These are phyloP conservation scores for Etheostoma cragini DNA, from an alignment of 2,113 vertebrate species.

Conservation along the genomic window DNA sequence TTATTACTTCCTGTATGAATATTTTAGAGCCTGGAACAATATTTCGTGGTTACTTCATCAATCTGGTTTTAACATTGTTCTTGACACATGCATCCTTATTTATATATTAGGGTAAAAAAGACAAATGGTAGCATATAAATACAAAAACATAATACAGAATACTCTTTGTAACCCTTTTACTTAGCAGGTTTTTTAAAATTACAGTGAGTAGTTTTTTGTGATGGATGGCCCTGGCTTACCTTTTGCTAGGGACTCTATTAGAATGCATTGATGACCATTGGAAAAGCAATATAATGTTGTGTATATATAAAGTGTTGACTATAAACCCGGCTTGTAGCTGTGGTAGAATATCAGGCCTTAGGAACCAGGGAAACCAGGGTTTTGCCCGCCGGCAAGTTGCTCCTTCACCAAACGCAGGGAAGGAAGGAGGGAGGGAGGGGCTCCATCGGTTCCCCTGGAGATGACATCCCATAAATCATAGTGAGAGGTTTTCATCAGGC, in stretches of 20 bases:
- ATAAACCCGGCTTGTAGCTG: background rate
- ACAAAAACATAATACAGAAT: background rate
- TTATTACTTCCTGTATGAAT: conserved; percentile 1
- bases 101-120: background rate
- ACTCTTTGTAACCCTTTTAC: background rate
- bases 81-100: background rate
- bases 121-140: background rate
- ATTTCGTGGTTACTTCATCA: background rate
- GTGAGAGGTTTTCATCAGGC: conserved; percentile 70
- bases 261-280: conserved; percentile 3
- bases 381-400: conserved; percentile 28
- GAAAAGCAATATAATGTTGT: conserved; percentile 3
- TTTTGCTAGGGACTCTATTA: background rate
- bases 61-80: background rate
- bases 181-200: background rate
- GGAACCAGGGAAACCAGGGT: conserved; percentile 42
- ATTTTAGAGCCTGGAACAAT: background rate
- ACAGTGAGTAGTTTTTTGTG: background rate
- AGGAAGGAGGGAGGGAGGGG: conserved; percentile 20
- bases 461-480: conserved; percentile 79
- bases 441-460: conserved; percentile 43
- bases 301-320: background rate
- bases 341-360: background rate
- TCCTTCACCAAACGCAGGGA: conserved; percentile 12
- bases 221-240: background rate